phyloP scores from a whole-genome alignment of 2,888 invertebrate species.

The Drosophila incognita region DNA sequence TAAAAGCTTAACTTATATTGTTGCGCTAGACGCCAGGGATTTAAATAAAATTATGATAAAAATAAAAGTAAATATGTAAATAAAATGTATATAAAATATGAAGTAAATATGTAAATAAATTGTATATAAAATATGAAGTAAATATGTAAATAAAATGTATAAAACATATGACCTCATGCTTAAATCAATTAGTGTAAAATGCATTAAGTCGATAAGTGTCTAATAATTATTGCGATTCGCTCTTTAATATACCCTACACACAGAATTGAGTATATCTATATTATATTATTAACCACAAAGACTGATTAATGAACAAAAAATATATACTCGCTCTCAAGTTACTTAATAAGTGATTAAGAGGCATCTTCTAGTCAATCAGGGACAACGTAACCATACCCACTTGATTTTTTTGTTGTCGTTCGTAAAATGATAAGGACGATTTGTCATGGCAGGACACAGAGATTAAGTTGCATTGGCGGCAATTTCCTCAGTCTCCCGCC shows the following conservation, averaged over 20 bases:
- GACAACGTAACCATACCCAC: neutral
- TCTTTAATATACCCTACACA: neutral
- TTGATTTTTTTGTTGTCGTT: slow-evolving; percentile 31
- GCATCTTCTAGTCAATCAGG: slow-evolving; percentile 8
- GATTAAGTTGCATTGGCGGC: slow-evolving; percentile 68
- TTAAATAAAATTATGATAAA: neutral
- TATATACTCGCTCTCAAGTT: too few relatives aligned
- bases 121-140: neutral
- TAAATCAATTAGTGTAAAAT: neutral
- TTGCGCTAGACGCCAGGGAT: neutral
- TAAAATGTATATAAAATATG: neutral
- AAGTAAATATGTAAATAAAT: too few relatives aligned
- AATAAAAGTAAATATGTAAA: neutral
- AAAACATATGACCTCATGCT: neutral
- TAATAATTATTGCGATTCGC: neutral
- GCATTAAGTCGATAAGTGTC: neutral
- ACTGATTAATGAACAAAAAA: neutral
- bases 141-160: neutral
- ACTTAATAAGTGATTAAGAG: neutral
- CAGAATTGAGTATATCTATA: neutral
- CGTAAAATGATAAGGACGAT: slow-evolving; percentile 72
- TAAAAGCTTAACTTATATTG: neutral
- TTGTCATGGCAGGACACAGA: slow-evolving; percentile 70
- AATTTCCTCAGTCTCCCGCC: slow-evolving; percentile 29
- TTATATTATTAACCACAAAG: neutral